A percentile compares a stretch with the other conserved stretches of the same genome.
phyloP scores from a whole-genome alignment of 2,888 invertebrate species.

The Acutogordius australiensis region DNA sequence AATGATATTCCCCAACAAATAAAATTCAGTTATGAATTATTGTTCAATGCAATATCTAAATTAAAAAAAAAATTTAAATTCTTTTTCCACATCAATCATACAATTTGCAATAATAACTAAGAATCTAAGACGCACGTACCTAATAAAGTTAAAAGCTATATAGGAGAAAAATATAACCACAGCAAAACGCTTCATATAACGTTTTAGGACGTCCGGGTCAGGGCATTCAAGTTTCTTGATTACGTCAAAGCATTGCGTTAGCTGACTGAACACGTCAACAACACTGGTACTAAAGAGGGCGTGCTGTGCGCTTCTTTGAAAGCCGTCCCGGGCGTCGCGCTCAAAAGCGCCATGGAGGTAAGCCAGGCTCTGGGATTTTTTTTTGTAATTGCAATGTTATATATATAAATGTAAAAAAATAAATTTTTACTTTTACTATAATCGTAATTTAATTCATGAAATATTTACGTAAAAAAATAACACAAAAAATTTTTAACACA shows the following conservation, averaged over 20 bases:
- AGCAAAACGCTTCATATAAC: slow-evolving; percentile 95
- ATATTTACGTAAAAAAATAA: no score
- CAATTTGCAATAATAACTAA: no score
- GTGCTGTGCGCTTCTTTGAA: slow-evolving; percentile 93
- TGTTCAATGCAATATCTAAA: slow-evolving; percentile 3
- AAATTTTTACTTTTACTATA: no score
- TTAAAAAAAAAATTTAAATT: slow-evolving; percentile 13
- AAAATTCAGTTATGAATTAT: no score
- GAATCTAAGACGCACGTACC: no score
- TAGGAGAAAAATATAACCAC: no score
- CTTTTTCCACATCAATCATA: slow-evolving; percentile 14
- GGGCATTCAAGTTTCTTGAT: slow-evolving; percentile 94
- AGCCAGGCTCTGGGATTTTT: slow-evolving; percentile 74
- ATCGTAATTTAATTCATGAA: no score
- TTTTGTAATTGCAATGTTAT: no score
- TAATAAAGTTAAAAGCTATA: no score
- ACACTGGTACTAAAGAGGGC: slow-evolving; percentile 94
- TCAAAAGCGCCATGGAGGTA: slow-evolving; percentile 94
- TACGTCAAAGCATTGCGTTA: slow-evolving; percentile 96
- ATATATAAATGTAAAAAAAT: no score
- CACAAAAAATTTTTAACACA: no score
- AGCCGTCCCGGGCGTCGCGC: slow-evolving; percentile 29
- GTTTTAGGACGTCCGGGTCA: slow-evolving; percentile 91
- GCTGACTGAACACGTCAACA: slow-evolving; percentile 93
- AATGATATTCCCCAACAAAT: no score